These are phyloP conservation scores for Protaetia brevitarsis DNA, from an alignment of 1,140 invertebrate genomes.

Conservation along the genomic window DNA sequence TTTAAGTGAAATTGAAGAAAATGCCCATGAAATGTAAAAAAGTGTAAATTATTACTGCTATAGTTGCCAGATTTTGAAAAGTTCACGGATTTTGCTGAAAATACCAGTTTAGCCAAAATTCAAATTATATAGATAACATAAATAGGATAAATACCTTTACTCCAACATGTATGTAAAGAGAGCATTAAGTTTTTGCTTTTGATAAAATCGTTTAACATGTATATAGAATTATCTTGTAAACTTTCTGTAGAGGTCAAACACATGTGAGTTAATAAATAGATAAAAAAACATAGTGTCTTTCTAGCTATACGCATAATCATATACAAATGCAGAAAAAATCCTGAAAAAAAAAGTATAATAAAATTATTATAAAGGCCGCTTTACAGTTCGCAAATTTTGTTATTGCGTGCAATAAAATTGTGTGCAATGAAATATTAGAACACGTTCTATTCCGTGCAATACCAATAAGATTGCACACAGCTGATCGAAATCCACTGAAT, in stretches of 20 bases:
- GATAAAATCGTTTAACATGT: background rate
- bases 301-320: too few relatives aligned
- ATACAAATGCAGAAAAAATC: too few relatives aligned
- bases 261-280: background rate
- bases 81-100: background rate
- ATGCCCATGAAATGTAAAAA: background rate
- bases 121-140: background rate
- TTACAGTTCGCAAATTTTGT: too few relatives aligned
- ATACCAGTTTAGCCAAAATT: background rate
- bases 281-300: too few relatives aligned
- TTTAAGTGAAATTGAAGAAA: background rate
- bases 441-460: too few relatives aligned
- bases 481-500: too few relatives aligned
- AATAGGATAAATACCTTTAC: background rate
- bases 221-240: background rate
- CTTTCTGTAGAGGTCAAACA: background rate
- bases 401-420: too few relatives aligned
- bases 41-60: background rate
- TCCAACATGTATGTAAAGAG: background rate
- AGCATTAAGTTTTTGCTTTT: background rate
- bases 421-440: too few relatives aligned
- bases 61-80: background rate
- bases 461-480: too few relatives aligned
- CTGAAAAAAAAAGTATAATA: too few relatives aligned
- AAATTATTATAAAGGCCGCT: too few relatives aligned